Evolutionary conservation across 2,888 invertebrate genomes (phyloP).

Genomic region (Caenorhabditis uteleia): DNA sequence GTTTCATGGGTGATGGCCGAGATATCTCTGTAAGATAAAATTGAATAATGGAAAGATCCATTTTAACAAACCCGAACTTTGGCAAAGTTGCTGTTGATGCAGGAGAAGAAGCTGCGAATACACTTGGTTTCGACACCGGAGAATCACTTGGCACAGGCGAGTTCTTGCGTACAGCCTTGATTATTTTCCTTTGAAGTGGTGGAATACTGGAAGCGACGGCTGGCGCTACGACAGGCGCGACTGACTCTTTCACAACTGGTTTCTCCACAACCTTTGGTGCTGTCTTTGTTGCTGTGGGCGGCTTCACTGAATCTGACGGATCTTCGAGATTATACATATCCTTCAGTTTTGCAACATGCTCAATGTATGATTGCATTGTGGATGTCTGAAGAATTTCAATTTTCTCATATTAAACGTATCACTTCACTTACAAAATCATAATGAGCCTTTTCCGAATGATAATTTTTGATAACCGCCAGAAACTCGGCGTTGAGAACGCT

Average conservation of each 20-base stretch:
- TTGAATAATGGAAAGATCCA: too few relatives aligned
- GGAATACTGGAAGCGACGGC: too few relatives aligned
- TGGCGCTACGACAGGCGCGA: background rate
- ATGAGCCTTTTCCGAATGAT: slow-evolving; percentile 14
- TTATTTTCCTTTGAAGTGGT: slow-evolving; percentile 10
- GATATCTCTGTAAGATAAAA: slow-evolving; percentile 15
- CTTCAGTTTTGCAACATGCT: slow-evolving; percentile 35
- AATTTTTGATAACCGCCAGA: slow-evolving; percentile 24
- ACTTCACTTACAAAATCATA: slow-evolving; percentile 35
- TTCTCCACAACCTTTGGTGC: background rate
- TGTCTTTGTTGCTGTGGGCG: background rate
- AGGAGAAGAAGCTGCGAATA: slow-evolving; percentile 21
- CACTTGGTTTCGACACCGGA: slow-evolving; percentile 1
- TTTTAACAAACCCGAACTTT: slow-evolving; percentile 26
- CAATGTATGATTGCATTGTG: slow-evolving; percentile 44
- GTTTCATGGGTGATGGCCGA: slow-evolving; percentile 25
- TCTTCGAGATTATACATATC: slow-evolving; percentile 27
- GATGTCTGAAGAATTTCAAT: slow-evolving; percentile 23
- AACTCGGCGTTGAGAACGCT: slow-evolving; percentile 29
- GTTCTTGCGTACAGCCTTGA: slow-evolving; percentile 19
- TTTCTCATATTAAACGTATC: background rate
- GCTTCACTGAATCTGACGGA: background rate
- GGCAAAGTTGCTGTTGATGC: slow-evolving; percentile 8
- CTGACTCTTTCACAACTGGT: background rate
- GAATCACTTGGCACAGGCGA: slow-evolving; percentile 2